Evolutionary conservation across 2,888 invertebrate species (phyloP), one percentile per base, ranked within the genome.

Genomic region (Choreutis nemorana): DNA sequence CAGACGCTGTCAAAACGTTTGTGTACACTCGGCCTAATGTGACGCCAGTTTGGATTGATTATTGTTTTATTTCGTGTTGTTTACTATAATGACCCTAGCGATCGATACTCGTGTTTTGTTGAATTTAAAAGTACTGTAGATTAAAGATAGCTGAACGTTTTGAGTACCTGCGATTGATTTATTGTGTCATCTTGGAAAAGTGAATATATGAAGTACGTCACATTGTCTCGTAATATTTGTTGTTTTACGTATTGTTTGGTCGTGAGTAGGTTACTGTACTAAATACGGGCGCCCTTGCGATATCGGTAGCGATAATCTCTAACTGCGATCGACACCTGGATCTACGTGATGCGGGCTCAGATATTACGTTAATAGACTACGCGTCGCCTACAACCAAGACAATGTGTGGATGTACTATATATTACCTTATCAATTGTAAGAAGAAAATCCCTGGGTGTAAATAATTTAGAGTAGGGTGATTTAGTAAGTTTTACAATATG

Each of bases 1-100:
- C 53, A 55, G 63, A 50, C 68, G 65, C 60, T 73, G 73, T 72
- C 75, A 71, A 60, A 72, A 68, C 72, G 68, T 59, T 63, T 58
- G 64, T 70, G 60, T 65, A 55, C 55, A 64, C 51, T 43, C 54
- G 50, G 60, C 67, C 54, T 70, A 71, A 73, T 64, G 66, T 57
- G 60, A 62, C 52, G 56, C 53, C 45, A 44, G 52, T 44, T 49
- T 48, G 51, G 63, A 68, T 67, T 67, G 68, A 71, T 71, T 64
- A 68, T 72, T 71, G 63, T 71, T 71, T 64, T 59, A 57, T 58
- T 44, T 37, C 45, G 48, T 50, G 50, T 46, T 52, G 49, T 54
- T 61, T 49, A 46, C 48, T 38, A 35, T 60, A 57, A 57, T 57
- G 49, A 45, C 26, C 14, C 13, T 18, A 12, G 13, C 26, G 21